Conservation (phyloP, 2,888 invertebrate species). For the Drosophila macrospina region DNA sequence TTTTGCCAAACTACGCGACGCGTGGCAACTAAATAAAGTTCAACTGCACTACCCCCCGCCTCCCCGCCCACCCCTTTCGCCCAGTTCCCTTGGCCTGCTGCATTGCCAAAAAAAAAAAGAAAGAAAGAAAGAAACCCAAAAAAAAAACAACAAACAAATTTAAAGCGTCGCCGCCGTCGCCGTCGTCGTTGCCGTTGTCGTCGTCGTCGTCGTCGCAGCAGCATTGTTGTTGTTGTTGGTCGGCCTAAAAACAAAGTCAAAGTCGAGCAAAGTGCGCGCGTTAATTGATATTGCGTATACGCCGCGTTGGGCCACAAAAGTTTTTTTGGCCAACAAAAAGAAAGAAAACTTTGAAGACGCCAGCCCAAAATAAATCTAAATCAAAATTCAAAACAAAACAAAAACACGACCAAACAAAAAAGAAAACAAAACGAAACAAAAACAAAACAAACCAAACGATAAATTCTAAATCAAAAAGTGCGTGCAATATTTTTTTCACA, state of each 20-base stretch:
- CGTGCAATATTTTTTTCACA: constrained; percentile 17
- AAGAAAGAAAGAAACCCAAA: constrained; percentile 8
- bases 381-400: constrained; percentile 3
- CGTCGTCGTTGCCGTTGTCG: constrained; percentile 37
- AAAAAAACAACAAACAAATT: constrained; percentile 20
- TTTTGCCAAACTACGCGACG: constrained; percentile 62
- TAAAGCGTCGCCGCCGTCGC: constrained; percentile 44
- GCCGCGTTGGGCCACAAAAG: constrained; percentile 30
- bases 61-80: neutral
- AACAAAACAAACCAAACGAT: neutral
- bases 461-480: constrained; percentile 6
- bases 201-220: constrained; percentile 16
- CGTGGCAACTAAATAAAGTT: constrained; percentile 50
- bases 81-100: neutral
- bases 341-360: constrained; percentile 6
- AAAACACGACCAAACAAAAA: neutral
- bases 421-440: constrained; percentile 7
- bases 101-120: constrained; percentile 17
- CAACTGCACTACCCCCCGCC: constrained; percentile 6
- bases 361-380: neutral
- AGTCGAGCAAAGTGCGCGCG: constrained; percentile 65
- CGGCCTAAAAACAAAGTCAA: constrained; percentile 53
- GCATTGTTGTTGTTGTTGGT: constrained; percentile 8
- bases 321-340: neutral
- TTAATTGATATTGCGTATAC: constrained; percentile 71